phyloP scores from a whole-genome alignment of 2,888 invertebrate genomes.

The Lasioglossum oenotherae region DNA sequence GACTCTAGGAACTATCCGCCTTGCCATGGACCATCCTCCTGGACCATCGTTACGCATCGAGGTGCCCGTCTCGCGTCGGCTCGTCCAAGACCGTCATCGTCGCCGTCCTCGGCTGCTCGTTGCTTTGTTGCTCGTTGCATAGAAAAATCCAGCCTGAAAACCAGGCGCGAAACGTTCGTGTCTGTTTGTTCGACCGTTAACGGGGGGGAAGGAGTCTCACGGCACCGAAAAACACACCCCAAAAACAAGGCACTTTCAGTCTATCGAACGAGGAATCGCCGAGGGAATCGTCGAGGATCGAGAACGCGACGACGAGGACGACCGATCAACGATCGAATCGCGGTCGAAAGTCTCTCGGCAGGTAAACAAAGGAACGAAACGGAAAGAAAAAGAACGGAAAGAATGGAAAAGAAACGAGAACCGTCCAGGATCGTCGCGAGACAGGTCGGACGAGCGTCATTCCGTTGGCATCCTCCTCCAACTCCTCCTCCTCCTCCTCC shows the following conservation, averaged over 20 bases:
- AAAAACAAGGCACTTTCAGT: constrained; percentile 80
- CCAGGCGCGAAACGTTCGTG: neutral
- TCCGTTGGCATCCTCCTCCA: constrained; percentile 23
- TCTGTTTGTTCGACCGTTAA: neutral
- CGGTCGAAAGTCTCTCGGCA: constrained; percentile 12
- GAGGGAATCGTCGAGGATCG: constrained; percentile 50
- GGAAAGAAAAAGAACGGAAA: neutral
- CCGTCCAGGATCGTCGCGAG: neutral
- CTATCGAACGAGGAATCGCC: constrained; percentile 71
- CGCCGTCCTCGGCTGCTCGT: neutral
- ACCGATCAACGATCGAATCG: constrained; percentile 22
- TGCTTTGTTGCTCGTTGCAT: neutral
- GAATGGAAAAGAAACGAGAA: neutral
- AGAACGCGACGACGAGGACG: constrained; percentile 31
- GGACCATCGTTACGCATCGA: constrained; percentile 58
- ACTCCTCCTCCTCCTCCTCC: neutral
- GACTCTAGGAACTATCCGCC: constrained; percentile 83
- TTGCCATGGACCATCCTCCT: constrained; percentile 67
- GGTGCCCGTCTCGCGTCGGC: constrained; percentile 34
- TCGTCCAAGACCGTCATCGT: neutral
- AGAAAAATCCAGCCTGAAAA: neutral
- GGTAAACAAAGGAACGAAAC: constrained; percentile 1
- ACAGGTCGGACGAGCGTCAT: neutral
- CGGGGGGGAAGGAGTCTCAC: constrained; percentile 25
- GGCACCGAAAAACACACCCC: constrained; percentile 53